phyloP scores from a whole-genome alignment of 1,140 invertebrate species.

The Magallana gigas region DNA sequence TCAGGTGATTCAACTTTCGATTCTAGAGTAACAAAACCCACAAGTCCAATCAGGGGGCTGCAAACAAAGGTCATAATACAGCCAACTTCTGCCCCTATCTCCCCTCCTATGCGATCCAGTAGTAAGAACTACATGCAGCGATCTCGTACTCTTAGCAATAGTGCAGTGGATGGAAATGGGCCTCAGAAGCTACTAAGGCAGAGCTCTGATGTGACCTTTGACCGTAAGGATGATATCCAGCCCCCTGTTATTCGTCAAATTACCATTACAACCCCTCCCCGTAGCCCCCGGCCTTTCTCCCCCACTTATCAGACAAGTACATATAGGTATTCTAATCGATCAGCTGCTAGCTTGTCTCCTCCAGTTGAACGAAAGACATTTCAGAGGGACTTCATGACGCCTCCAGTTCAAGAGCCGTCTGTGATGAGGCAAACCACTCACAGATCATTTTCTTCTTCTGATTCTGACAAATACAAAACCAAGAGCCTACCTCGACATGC shows the following conservation, averaged over 20 bases:
- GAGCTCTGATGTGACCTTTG: slow-evolving; percentile 50
- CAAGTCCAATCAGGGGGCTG: slow-evolving; percentile 52
- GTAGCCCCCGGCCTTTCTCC: slow-evolving; percentile 53
- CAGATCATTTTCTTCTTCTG: background rate
- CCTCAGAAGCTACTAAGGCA: slow-evolving; percentile 45
- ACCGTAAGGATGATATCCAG: slow-evolving; percentile 50
- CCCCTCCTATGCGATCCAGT: slow-evolving; percentile 79
- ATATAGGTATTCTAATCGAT: slow-evolving; percentile 24
- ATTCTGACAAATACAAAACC: slow-evolving; percentile 34
- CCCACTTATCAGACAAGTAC: slow-evolving; percentile 53
- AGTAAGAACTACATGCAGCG: slow-evolving; percentile 75
- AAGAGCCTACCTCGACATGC: slow-evolving; percentile 52
- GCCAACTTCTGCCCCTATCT: slow-evolving; percentile 80
- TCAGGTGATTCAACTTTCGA: slow-evolving; percentile 54
- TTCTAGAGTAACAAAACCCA: slow-evolving; percentile 42
- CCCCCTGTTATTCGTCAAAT: slow-evolving; percentile 54
- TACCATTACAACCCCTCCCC: slow-evolving; percentile 58
- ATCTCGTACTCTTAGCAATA: slow-evolving; percentile 60
- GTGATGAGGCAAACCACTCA: slow-evolving; percentile 6
- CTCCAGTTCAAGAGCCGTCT: slow-evolving; percentile 20
- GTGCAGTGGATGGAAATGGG: slow-evolving; percentile 38
- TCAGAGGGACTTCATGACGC: slow-evolving; percentile 48
- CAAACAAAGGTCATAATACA: slow-evolving; percentile 50
- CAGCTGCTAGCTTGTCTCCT: background rate
- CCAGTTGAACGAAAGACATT: slow-evolving; percentile 46